A percentile compares a stretch with the other conserved stretches of the same genome.
Conservation (phyloP, 2,797 vertebrate species). For the Scolopax bukidnonensis region DNA sequence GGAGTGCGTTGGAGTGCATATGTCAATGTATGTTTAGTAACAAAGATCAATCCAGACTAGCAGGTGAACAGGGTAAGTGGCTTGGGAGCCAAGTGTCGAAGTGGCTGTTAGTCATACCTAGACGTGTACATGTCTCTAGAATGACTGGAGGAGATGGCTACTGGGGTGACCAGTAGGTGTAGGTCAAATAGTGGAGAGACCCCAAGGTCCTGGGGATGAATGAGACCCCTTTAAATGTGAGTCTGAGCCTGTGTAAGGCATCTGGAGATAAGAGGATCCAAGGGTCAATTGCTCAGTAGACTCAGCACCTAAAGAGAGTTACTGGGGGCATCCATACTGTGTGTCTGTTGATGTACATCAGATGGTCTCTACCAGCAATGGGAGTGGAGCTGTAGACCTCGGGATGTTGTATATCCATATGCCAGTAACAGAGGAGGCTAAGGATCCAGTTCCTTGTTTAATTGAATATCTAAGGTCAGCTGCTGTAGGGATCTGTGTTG, state of each 20-base stretch:
- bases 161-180: neutral
- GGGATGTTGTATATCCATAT: fast-evolving
- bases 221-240: neutral
- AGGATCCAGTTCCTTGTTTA: neutral
- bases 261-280: neutral
- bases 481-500: neutral
- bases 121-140: neutral
- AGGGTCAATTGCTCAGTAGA: neutral
- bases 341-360: neutral
- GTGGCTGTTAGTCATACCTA: neutral
- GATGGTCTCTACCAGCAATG: neutral
- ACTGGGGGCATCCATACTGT: neutral
- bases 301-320: neutral
- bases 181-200: neutral
- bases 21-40: neutral
- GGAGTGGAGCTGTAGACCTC: neutral
- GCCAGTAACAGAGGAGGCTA: neutral
- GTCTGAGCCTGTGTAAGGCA: neutral
- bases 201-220: fast-evolving
- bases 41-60: neutral
- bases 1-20: neutral
- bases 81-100: neutral
- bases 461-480: neutral
- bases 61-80: neutral
- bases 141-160: neutral